phyloP scores from a whole-genome alignment of 2,113 vertebrate species.

The Chlamydotis undulata region DNA sequence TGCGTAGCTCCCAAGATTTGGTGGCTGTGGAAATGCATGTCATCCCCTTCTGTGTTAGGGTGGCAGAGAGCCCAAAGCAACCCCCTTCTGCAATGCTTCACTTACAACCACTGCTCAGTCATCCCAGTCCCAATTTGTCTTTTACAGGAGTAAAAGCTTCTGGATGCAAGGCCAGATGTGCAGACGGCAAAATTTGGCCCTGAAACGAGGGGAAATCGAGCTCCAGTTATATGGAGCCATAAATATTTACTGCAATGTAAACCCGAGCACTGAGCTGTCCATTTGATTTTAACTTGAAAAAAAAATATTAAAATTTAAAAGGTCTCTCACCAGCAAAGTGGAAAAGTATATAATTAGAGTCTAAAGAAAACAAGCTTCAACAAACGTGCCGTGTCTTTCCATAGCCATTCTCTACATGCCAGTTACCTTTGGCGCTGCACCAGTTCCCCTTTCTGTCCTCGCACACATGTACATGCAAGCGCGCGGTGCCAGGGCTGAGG shows the following conservation, averaged over 20 bases:
- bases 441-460: slow-evolving; percentile 42
- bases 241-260: slow-evolving; percentile 65
- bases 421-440: slow-evolving; percentile 10
- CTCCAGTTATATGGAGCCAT: slow-evolving; percentile 41
- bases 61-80: slow-evolving; percentile 12
- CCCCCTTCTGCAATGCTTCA: not conserved
- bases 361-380: slow-evolving; percentile 48
- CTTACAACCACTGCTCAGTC: not conserved
- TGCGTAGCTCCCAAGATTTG: not conserved
- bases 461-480: not conserved
- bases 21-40: not conserved
- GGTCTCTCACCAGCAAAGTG: slow-evolving; percentile 33
- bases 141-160: slow-evolving; percentile 38
- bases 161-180: slow-evolving; percentile 54
- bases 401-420: not conserved
- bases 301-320: slow-evolving; percentile 10
- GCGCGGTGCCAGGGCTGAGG: not conserved
- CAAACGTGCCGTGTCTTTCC: slow-evolving; percentile 37
- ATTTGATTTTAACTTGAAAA: slow-evolving; percentile 15
- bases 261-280: not conserved
- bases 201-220: slow-evolving; percentile 61
- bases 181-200: slow-evolving; percentile 19
- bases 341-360: slow-evolving; percentile 48
- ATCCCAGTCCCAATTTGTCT: slow-evolving; percentile 33
- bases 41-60: not conserved